A percentile compares a stretch with the other conserved stretches of the same genome.
phyloP scores from a whole-genome alignment of 1,140 invertebrate species.

The Hyles euphorbiae region DNA sequence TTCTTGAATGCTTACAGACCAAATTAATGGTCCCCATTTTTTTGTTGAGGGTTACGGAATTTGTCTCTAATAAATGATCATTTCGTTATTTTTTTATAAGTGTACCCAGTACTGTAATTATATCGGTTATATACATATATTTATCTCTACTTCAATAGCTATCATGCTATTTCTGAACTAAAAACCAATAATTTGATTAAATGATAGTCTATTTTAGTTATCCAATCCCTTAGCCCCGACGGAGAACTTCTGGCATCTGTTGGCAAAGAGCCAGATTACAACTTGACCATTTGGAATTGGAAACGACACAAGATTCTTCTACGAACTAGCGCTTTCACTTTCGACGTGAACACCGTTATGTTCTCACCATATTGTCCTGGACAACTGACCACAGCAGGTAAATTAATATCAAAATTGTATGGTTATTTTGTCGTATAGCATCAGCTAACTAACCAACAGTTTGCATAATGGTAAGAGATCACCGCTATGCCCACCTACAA shows the following conservation, averaged over 20 bases:
- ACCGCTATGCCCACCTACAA: too few relatives aligned
- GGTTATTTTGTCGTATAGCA: background rate
- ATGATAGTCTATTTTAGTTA: background rate
- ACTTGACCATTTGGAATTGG: constrained; percentile 93
- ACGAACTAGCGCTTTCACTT: constrained; percentile 86
- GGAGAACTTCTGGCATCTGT: constrained; percentile 89
- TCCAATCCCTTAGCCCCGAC: constrained; percentile 77
- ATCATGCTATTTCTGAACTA: too few relatives aligned
- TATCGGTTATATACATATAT: too few relatives aligned
- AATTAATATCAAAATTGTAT: background rate
- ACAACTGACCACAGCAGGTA: constrained; percentile 85
- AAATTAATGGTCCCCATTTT: too few relatives aligned
- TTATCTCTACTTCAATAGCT: too few relatives aligned
- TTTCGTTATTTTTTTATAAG: too few relatives aligned
- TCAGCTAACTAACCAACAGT: too few relatives aligned
- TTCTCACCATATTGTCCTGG: constrained; percentile 88
- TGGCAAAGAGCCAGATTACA: constrained; percentile 89
- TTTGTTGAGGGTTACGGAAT: too few relatives aligned
- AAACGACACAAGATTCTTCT: constrained; percentile 83
- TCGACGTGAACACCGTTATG: constrained; percentile 85
- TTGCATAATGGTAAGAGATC: too few relatives aligned
- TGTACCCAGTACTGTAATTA: too few relatives aligned
- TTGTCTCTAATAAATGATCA: too few relatives aligned
- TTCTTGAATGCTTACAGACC: background rate
- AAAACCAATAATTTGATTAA: too few relatives aligned